Percentiles rank a stretch among this genome's conserved stretches.
Conservation (phyloP, 2,888 invertebrate genomes). For the Biston stratarius region DNA sequence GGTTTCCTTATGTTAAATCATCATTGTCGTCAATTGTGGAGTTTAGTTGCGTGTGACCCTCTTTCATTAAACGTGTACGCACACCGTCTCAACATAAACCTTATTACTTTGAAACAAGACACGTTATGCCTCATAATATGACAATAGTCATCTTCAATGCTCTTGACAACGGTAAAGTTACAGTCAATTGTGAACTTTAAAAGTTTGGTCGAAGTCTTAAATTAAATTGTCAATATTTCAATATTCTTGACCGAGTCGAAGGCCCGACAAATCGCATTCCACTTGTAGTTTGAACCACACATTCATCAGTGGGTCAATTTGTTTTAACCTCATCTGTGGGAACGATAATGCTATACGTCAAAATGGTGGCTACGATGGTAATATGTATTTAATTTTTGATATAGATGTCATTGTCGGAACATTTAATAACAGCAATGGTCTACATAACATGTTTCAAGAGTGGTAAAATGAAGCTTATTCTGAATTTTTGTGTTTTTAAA, state of each 20-base stretch:
- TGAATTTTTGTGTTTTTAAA: too few species aligned
- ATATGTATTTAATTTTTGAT: slow-evolving; percentile 22
- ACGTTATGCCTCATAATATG: slow-evolving; percentile 2
- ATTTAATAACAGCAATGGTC: background rate
- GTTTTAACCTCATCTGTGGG: slow-evolving; percentile 54
- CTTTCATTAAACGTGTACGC: slow-evolving; percentile 31
- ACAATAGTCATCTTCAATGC: slow-evolving; percentile 14
- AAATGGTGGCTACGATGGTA: slow-evolving; percentile 20
- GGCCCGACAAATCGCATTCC: slow-evolving; percentile 37
- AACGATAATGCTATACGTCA: slow-evolving; percentile 43
- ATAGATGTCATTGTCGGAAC: slow-evolving; percentile 2
- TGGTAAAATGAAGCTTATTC: too few species aligned
- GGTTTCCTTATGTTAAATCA: slow-evolving; percentile 28
- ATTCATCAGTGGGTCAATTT: slow-evolving; percentile 56
- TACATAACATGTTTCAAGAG: background rate
- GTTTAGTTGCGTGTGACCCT: slow-evolving; percentile 37
- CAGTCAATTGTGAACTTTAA: slow-evolving; percentile 28
- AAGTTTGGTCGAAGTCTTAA: slow-evolving; percentile 2
- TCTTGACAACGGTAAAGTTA: slow-evolving; percentile 17
- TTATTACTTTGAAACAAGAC: slow-evolving; percentile 31
- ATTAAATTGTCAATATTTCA: slow-evolving; percentile 20
- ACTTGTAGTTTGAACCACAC: slow-evolving; percentile 47
- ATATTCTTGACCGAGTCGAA: slow-evolving; percentile 22
- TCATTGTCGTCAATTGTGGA: slow-evolving; percentile 36
- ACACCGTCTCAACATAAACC: slow-evolving; percentile 19